Percentiles rank a stretch among this genome's conserved stretches.
These are phyloP conservation scores for Epistrophe eligans DNA, from an alignment of 2,888 invertebrate species.

Conservation along the genomic window DNA sequence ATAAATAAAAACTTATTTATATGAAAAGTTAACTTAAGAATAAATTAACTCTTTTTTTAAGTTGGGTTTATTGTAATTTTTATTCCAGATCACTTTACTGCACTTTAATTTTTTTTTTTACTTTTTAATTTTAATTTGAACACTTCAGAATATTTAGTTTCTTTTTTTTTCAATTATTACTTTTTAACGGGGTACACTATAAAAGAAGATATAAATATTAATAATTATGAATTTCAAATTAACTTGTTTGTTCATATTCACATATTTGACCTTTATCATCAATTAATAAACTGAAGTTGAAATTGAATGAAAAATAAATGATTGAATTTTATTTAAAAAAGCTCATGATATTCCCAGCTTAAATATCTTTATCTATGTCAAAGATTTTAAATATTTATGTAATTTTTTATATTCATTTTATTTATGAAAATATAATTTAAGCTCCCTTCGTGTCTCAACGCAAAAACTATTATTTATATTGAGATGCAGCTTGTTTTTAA, in stretches of 20 bases:
- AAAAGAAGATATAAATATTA: constrained; percentile 1
- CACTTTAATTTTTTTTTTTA: constrained; percentile 40
- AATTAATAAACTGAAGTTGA: constrained; percentile 39
- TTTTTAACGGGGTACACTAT: constrained; percentile 31
- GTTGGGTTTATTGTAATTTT: constrained; percentile 23
- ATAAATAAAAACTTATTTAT: constrained; percentile 6
- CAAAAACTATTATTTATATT: too few relatives aligned
- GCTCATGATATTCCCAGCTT: too few relatives aligned
- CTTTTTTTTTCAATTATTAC: constrained; percentile 1
- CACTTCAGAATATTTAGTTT: constrained; percentile 16
- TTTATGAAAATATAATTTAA: too few relatives aligned
- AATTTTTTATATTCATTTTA: too few relatives aligned
- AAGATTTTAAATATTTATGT: too few relatives aligned
- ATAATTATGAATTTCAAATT: neutral
- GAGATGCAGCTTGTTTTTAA: too few relatives aligned
- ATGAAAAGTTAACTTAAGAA: constrained; percentile 31
- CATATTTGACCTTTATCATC: neutral
- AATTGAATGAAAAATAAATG: constrained; percentile 13
- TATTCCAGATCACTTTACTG: constrained; percentile 37
- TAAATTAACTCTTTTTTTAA: constrained; percentile 34
- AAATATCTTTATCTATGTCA: too few relatives aligned
- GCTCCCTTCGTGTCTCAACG: too few relatives aligned
- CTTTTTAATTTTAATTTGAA: neutral
- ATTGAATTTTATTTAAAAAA: neutral
- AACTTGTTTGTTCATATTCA: neutral